phyloP scores from a whole-genome alignment of 2,888 invertebrate genomes.

The Chymomyza fuscimana region DNA sequence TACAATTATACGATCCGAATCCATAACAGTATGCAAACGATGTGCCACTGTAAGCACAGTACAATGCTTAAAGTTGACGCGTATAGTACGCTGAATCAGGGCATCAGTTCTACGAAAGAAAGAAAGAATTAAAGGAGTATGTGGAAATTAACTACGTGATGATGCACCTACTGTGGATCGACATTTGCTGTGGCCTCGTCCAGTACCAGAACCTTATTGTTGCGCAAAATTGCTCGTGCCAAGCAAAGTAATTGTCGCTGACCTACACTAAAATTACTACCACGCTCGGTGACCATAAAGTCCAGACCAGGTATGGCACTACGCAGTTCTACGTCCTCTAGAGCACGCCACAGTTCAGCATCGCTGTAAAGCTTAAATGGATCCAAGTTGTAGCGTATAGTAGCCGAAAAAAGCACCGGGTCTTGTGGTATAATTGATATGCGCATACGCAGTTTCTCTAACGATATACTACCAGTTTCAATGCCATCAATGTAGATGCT shows the following conservation, averaged over 20 bases:
- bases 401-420: conserved; percentile 82
- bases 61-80: conserved; percentile 88
- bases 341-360: conserved; percentile 76
- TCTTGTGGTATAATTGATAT: conserved; percentile 83
- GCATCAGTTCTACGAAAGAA: conserved; percentile 85
- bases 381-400: conserved; percentile 84
- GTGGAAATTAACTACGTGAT: too few relatives aligned
- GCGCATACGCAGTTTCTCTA: conserved; percentile 81
- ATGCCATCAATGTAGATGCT: conserved; percentile 86
- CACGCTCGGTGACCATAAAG: conserved; percentile 81
- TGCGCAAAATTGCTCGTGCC: conserved; percentile 84
- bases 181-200: conserved; percentile 88
- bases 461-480: conserved; percentile 81
- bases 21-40: conserved; percentile 95
- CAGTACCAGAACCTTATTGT: conserved; percentile 83
- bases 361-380: conserved; percentile 80
- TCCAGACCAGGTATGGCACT: conserved; percentile 81
- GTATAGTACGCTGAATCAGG: conserved; percentile 91
- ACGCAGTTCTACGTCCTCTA: conserved; percentile 81
- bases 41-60: conserved; percentile 96
- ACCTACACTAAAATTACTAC: conserved; percentile 84
- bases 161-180: conserved; percentile 82
- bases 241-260: conserved; percentile 85
- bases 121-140: not conserved
- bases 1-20: conserved; percentile 92